Conservation (phyloP, 35 echinoderm and acorn worm genomes). For the Holothuria glaberrima region DNA sequence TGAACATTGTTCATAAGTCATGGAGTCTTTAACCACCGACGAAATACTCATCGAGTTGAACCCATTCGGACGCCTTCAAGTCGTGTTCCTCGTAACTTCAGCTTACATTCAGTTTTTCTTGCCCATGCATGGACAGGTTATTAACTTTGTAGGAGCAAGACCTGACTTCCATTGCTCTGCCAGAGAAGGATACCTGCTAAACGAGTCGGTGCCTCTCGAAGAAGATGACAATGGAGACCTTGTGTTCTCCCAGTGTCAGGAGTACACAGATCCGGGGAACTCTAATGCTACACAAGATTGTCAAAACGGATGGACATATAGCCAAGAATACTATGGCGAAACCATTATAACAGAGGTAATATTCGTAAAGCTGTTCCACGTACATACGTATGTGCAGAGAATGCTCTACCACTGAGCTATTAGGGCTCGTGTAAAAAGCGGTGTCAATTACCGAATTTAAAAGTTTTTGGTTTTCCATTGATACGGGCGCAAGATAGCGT, state of each 20-base stretch:
- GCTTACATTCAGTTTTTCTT: conserved; percentile 32
- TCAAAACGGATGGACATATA: conserved; percentile 21
- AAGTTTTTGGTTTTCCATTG: no score
- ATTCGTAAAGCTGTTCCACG: neutral
- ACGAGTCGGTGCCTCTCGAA: conserved; percentile 30
- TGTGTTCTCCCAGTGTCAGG: conserved; percentile 15
- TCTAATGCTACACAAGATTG: conserved; percentile 34
- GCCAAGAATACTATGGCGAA: conserved; percentile 29
- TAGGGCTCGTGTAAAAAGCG: no score
- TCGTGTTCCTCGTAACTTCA: neutral
- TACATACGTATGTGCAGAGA: no score
- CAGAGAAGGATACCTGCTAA: conserved; percentile 36
- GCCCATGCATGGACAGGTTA: neutral
- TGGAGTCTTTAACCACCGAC: conserved; percentile 1
- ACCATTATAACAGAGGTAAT: conserved; percentile 51
- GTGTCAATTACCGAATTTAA: no score
- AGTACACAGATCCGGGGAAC: conserved; percentile 10
- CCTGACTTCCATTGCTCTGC: conserved; percentile 19
- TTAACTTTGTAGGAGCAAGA: conserved; percentile 33
- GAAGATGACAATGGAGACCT: neutral
- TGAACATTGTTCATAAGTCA: neutral
- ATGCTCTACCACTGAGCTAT: no score
- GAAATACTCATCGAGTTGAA: conserved; percentile 29
- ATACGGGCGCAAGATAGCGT: no score
- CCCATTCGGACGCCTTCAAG: conserved; percentile 36